These are phyloP conservation scores for Gyrodactylus bullatarudis DNA, from an alignment of 1,140 invertebrate genomes.

Conservation along the genomic window DNA sequence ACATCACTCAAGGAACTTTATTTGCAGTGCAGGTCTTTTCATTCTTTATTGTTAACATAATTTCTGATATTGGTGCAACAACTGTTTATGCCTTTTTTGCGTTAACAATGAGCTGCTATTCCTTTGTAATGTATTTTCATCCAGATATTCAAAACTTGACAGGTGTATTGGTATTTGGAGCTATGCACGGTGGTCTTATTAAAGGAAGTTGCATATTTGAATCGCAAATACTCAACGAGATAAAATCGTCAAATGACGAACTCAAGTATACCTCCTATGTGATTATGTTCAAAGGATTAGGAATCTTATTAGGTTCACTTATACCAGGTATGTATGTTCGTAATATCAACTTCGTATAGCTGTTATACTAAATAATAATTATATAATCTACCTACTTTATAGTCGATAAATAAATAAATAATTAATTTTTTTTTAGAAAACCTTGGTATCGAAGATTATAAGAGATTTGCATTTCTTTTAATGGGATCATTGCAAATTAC, in stretches of 20 bases:
- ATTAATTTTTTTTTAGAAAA: no score
- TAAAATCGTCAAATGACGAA: neutral
- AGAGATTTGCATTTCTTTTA: no score
- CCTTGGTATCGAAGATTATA: no score
- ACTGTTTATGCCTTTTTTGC: neutral
- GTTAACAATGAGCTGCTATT: neutral
- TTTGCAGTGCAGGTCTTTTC: neutral
- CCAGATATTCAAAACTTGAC: neutral
- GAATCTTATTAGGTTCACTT: neutral
- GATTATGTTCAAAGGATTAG: neutral
- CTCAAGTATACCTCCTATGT: neutral
- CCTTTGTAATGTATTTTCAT: neutral
- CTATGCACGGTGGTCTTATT: neutral
- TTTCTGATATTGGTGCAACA: neutral
- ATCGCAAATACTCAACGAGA: neutral
- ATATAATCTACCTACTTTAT: no score
- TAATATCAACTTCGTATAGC: no score
- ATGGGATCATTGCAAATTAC: no score
- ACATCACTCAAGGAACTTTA: neutral
- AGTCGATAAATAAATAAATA: no score
- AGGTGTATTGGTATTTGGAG: neutral
- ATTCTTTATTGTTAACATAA: neutral
- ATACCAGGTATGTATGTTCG: neutral
- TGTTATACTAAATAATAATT: no score
- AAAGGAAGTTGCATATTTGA: neutral